Evolutionary conservation across 2,113 vertebrate genomes (phyloP).

Genomic region (Periophthalmodon schlosseri): DNA sequence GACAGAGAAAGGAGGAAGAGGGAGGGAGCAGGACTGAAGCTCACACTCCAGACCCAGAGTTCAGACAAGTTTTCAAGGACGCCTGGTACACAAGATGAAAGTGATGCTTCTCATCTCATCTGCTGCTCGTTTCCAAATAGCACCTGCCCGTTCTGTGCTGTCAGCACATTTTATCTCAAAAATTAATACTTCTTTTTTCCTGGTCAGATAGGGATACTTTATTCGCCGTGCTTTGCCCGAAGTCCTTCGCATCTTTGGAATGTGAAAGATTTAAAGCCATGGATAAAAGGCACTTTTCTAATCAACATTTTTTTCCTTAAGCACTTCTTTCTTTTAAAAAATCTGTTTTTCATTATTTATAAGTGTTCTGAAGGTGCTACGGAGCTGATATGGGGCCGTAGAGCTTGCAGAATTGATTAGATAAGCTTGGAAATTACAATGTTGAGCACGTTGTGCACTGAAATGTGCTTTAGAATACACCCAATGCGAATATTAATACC

Average conservation of each 20-base stretch:
- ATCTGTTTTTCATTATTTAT: slow-evolving; percentile 99
- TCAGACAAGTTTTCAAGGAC: slow-evolving; percentile 73
- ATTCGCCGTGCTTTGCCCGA: slow-evolving; percentile 67
- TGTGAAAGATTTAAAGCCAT: slow-evolving; percentile 72
- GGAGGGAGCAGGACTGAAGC: background rate
- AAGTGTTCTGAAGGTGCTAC: slow-evolving; percentile 94
- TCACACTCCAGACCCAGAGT: slow-evolving; percentile 43
- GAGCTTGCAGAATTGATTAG: slow-evolving; percentile 98
- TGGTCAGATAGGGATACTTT: slow-evolving; percentile 67
- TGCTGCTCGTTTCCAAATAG: slow-evolving; percentile 69
- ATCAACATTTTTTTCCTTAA: slow-evolving; percentile 88
- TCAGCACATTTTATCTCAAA: slow-evolving; percentile 79
- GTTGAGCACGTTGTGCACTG: slow-evolving; percentile 85
- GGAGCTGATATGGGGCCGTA: slow-evolving; percentile 91
- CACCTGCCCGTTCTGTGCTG: slow-evolving; percentile 73
- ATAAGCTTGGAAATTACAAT: slow-evolving; percentile 98
- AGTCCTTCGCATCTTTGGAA: slow-evolving; percentile 76
- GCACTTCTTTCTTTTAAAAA: slow-evolving; percentile 89
- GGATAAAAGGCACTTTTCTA: slow-evolving; percentile 80
- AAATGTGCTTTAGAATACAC: slow-evolving; percentile 72
- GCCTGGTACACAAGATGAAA: slow-evolving; percentile 68
- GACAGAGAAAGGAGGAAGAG: too few species aligned
- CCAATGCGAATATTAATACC: slow-evolving; percentile 72
- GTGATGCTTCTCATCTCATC: slow-evolving; percentile 66
- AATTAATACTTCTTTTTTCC: slow-evolving; percentile 68